phyloP scores from a whole-genome alignment of 2,113 vertebrate species.

The Rhinolophus sinicus region DNA sequence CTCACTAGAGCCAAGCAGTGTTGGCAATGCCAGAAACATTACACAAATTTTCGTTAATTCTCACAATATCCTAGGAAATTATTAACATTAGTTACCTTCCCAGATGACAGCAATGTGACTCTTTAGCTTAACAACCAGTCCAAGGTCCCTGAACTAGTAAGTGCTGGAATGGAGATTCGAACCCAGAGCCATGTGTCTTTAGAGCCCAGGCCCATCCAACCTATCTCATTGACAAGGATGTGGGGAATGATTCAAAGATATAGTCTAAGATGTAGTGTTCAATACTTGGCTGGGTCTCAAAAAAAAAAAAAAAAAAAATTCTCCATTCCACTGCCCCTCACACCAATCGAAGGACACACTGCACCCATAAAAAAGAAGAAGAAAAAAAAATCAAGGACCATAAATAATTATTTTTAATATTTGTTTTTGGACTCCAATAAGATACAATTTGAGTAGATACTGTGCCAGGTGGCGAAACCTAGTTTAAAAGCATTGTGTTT shows the following conservation, averaged over 20 bases:
- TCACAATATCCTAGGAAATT: not conserved
- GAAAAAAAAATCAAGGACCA: not conserved
- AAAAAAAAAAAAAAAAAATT: not conserved
- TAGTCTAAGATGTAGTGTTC: not conserved
- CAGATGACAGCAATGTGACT: not conserved
- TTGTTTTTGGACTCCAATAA: not conserved
- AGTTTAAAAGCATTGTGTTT: constrained; percentile 40
- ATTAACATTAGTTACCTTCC: not conserved
- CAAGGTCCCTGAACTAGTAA: not conserved
- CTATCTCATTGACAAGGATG: not conserved
- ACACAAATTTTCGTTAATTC: not conserved
- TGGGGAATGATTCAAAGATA: not conserved
- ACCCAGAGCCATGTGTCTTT: not conserved
- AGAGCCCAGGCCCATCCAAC: not conserved
- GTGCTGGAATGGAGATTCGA: not conserved
- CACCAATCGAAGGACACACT: not conserved
- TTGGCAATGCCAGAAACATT: not conserved
- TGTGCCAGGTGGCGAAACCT: not conserved
- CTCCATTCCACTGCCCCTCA: not conserved
- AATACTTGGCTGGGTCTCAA: not conserved
- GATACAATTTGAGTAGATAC: not conserved
- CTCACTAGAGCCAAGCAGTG: not conserved
- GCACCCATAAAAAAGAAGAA: not conserved
- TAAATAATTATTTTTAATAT: not conserved
- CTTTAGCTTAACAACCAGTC: not conserved